phyloP scores from a whole-genome alignment of 1,140 invertebrate species.

The Schlechtendalia chinensis region DNA sequence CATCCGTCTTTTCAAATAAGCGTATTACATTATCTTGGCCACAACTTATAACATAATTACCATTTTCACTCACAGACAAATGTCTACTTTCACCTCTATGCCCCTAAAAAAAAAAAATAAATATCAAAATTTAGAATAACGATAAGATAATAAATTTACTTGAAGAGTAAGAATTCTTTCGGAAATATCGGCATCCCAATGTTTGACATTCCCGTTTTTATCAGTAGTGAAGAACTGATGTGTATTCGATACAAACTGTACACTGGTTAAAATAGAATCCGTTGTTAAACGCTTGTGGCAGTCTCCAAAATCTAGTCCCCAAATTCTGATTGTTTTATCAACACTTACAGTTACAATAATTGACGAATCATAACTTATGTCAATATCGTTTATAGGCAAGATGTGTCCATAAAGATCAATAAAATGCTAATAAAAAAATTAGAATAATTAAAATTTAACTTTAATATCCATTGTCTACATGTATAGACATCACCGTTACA shows the following conservation, averaged over 20 bases:
- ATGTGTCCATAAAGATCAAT: slow-evolving; percentile 95
- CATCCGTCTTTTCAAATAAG: slow-evolving; percentile 81
- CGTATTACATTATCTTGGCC: slow-evolving; percentile 88
- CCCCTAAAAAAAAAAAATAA: slow-evolving; percentile 59
- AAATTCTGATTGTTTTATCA: slow-evolving; percentile 95
- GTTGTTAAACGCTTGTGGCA: slow-evolving; percentile 86
- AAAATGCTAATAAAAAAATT: slow-evolving; percentile 73
- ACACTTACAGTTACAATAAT: slow-evolving; percentile 91
- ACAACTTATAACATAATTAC: slow-evolving; percentile 74
- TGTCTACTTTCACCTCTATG: slow-evolving; percentile 77
- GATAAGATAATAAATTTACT: no score
- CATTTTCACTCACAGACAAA: slow-evolving; percentile 77
- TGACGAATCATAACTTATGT: slow-evolving; percentile 88
- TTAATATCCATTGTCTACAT: not conserved
- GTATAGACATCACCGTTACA: no score
- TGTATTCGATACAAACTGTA: slow-evolving; percentile 86
- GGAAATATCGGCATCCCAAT: slow-evolving; percentile 96
- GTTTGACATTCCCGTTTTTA: slow-evolving; percentile 90
- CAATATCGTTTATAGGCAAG: slow-evolving; percentile 87
- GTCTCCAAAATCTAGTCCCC: slow-evolving; percentile 98
- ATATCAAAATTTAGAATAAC: not conserved
- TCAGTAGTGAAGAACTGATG: slow-evolving; percentile 91
- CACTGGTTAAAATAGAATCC: slow-evolving; percentile 86
- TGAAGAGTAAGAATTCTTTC: slow-evolving; percentile 87
- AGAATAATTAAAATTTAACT: slow-evolving; percentile 53